Evolutionary conservation across 2,113 vertebrate species (phyloP).

Genomic region (Sinocyclocheilus grahami): DNA sequence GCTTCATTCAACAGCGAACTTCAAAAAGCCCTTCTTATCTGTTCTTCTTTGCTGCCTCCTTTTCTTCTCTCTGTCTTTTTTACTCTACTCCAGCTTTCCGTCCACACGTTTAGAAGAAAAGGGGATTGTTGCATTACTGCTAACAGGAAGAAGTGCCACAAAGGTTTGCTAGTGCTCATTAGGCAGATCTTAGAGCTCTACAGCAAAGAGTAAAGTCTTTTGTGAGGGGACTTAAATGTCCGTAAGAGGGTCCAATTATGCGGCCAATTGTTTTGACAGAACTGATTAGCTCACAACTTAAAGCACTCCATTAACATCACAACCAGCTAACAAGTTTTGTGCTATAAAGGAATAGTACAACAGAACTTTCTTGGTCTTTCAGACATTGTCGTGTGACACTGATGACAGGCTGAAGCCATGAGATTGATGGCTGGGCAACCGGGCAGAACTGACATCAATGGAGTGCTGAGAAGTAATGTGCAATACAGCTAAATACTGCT

Average conservation of each 20-base stretch:
- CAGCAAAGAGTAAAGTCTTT: constrained; percentile 41
- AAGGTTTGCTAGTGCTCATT: constrained; percentile 38
- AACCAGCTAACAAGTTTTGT: constrained; percentile 27
- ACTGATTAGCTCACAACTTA: constrained; percentile 47
- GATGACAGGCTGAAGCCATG: constrained; percentile 31
- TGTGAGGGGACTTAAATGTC: constrained; percentile 43
- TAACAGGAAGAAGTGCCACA: constrained; percentile 51
- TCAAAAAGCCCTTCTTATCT: constrained; percentile 51
- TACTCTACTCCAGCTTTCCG: constrained; percentile 43
- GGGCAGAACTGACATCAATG: constrained; percentile 45
- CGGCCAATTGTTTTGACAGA: constrained; percentile 36
- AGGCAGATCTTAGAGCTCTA: constrained; percentile 41
- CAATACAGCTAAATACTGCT: background rate
- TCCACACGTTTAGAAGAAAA: constrained; percentile 55
- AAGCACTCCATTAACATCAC: constrained; percentile 45
- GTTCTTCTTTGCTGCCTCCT: constrained; percentile 25
- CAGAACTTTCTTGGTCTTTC: constrained; percentile 8
- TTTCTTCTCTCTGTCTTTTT: constrained; percentile 27
- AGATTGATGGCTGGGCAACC: constrained; percentile 22
- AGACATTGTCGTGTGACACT: constrained; percentile 7
- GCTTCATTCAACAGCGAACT: constrained; percentile 51
- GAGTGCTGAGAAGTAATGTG: constrained; percentile 26
- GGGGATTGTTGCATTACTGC: constrained; percentile 54
- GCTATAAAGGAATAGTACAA: constrained; percentile 24
- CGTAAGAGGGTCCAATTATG: constrained; percentile 46